A percentile compares a stretch with the other conserved stretches of the same genome.
Evolutionary conservation across 1,140 invertebrate genomes (phyloP).

Genomic region (Drosophila orena): DNA sequence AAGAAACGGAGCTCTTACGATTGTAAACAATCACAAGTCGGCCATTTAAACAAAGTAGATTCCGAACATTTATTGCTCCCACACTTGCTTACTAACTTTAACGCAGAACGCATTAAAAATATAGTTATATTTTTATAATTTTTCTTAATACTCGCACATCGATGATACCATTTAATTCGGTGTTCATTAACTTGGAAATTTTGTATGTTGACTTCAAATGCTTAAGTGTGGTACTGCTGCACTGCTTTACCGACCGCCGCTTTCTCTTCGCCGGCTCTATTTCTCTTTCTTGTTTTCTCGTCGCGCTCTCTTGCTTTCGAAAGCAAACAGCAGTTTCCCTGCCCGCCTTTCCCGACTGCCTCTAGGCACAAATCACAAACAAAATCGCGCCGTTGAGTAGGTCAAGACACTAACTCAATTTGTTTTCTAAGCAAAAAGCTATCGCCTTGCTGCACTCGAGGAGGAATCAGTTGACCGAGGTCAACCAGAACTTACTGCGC

Average conservation of each 20-base stretch:
- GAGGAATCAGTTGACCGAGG: not conserved
- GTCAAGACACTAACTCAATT: slow-evolving; percentile 75
- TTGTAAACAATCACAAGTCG: not conserved
- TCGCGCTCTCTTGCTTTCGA: slow-evolving; percentile 6
- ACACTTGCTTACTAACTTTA: too few relatives aligned
- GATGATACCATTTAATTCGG: not conserved
- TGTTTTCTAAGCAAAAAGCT: slow-evolving; percentile 55
- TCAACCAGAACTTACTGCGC: not conserved
- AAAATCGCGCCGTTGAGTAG: slow-evolving; percentile 64
- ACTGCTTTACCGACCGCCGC: slow-evolving; percentile 62
- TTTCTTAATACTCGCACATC: too few relatives aligned
- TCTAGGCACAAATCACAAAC: slow-evolving; percentile 57
- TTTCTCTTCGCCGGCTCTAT: slow-evolving; percentile 27
- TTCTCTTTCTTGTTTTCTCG: slow-evolving; percentile 31
- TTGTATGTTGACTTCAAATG: not conserved
- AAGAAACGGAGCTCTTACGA: slow-evolving; percentile 26
- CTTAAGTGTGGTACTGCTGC: not conserved
- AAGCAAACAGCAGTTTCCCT: slow-evolving; percentile 40
- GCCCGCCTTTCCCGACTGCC: slow-evolving; percentile 1
- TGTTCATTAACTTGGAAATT: not conserved
- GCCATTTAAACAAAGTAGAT: not conserved
- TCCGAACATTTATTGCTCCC: not conserved
- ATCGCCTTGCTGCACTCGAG: slow-evolving; percentile 24
- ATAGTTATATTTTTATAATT: too few relatives aligned
- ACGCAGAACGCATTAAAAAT: too few relatives aligned